Conservation (phyloP, 64 coral and sea anemone genomes). For the Montipora capricornis region DNA sequence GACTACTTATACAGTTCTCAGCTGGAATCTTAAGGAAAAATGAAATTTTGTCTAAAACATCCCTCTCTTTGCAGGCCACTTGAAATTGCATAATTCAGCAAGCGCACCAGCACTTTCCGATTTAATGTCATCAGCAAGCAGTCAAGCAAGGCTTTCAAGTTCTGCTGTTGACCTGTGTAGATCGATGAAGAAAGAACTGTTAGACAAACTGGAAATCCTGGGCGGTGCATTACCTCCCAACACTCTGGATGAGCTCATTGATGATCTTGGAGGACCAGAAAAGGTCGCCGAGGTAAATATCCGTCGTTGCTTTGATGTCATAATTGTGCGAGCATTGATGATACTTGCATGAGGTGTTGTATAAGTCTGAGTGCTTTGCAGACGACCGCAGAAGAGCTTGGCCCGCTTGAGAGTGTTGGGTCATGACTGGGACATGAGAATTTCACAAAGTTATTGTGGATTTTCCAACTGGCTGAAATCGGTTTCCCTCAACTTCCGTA, state of each 20-base stretch:
- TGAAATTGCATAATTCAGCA: constrained; percentile 60
- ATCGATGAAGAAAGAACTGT: constrained; percentile 87
- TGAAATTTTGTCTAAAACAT: too few relatives aligned
- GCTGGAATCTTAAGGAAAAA: too few relatives aligned
- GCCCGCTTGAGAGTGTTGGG: too few relatives aligned
- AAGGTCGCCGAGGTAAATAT: constrained; percentile 88
- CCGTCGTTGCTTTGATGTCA: not conserved
- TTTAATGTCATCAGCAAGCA: constrained; percentile 37
- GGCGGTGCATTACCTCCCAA: constrained; percentile 76
- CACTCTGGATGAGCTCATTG: constrained; percentile 94
- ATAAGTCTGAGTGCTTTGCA: too few relatives aligned
- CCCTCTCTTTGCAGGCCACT: not conserved
- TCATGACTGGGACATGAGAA: too few relatives aligned
- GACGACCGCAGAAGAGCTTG: too few relatives aligned
- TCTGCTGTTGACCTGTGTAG: constrained; percentile 76
- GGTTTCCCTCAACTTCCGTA: too few relatives aligned
- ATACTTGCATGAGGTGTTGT: not conserved
- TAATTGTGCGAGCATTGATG: not conserved
- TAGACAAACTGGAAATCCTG: constrained; percentile 79
- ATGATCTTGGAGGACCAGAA: constrained; percentile 88
- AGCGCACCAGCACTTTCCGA: constrained; percentile 83
- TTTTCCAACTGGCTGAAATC: too few relatives aligned
- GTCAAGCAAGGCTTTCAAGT: not conserved
- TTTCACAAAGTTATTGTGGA: too few relatives aligned
- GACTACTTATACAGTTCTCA: too few relatives aligned